A percentile compares a stretch with the other conserved stretches of the same genome.
phyloP scores from a whole-genome alignment of 2,888 invertebrate genomes.

The Nebria salina region DNA sequence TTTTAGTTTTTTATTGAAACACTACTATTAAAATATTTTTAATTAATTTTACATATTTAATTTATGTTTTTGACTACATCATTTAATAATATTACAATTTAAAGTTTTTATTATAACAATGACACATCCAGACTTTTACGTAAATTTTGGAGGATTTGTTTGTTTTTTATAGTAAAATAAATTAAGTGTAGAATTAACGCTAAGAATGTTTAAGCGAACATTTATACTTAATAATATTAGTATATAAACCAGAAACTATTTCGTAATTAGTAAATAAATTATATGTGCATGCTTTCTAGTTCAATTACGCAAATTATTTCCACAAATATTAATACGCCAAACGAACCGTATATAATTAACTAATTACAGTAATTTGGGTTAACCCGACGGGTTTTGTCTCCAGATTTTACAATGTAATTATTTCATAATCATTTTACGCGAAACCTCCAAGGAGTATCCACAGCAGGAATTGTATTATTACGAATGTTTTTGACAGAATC shows the following conservation, averaged over 20 bases:
- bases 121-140: no score
- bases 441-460: background rate
- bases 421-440: slow-evolving; percentile 39
- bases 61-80: no score
- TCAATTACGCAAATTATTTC: slow-evolving; percentile 41
- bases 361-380: slow-evolving; percentile 35
- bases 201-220: no score
- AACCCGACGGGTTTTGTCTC: slow-evolving; percentile 36
- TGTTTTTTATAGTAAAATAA: no score
- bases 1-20: background rate
- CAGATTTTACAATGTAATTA: slow-evolving; percentile 45
- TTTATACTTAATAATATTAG: no score
- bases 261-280: slow-evolving; percentile 30
- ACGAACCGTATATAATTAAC: slow-evolving; percentile 41
- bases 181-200: no score
- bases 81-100: no score
- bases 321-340: slow-evolving; percentile 41
- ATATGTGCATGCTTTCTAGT: slow-evolving; percentile 23
- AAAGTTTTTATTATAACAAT: no score
- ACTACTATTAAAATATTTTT: background rate
- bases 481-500: background rate
- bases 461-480: background rate
- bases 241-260: background rate
- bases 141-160: no score
- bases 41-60: background rate